Percentiles rank a stretch among this genome's conserved stretches.
Evolutionary conservation across 2,797 vertebrate species (phyloP).

Genomic region (Furcifer pardalis): DNA sequence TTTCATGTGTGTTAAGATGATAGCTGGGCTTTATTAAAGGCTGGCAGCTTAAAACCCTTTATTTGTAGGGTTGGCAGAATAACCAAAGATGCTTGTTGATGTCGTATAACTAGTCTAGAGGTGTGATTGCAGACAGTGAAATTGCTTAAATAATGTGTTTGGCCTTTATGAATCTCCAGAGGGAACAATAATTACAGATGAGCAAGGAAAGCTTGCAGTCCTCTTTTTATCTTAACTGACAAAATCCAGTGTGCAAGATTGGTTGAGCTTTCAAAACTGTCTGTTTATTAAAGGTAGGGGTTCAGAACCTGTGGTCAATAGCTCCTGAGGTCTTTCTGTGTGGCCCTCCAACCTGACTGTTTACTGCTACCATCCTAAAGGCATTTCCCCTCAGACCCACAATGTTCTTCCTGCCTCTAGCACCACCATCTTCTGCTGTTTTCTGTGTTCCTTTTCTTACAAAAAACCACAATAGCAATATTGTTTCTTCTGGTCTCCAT

Average conservation of each 20-base stretch:
- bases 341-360: too few relatives aligned
- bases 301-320: too few relatives aligned
- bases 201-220: background rate
- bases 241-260: background rate
- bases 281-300: background rate
- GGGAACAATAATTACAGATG: background rate
- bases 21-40: slow-evolving; percentile 66
- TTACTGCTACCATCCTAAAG: too few relatives aligned
- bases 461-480: too few relatives aligned
- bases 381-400: too few relatives aligned
- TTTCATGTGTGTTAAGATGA: slow-evolving; percentile 67
- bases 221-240: background rate
- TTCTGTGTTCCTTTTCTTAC: too few relatives aligned
- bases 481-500: too few relatives aligned
- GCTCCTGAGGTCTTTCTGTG: too few relatives aligned
- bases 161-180: background rate
- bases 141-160: background rate
- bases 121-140: slow-evolving; percentile 11
- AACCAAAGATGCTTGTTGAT: slow-evolving; percentile 9
- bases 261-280: background rate
- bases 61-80: slow-evolving; percentile 50
- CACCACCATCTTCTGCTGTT: too few relatives aligned
- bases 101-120: slow-evolving; percentile 24
- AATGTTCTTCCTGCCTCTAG: too few relatives aligned
- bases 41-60: slow-evolving; percentile 69